phyloP scores from a whole-genome alignment of 30 jellyfish, hydroid and myxozoan species.

The Chironex yamaguchii region DNA sequence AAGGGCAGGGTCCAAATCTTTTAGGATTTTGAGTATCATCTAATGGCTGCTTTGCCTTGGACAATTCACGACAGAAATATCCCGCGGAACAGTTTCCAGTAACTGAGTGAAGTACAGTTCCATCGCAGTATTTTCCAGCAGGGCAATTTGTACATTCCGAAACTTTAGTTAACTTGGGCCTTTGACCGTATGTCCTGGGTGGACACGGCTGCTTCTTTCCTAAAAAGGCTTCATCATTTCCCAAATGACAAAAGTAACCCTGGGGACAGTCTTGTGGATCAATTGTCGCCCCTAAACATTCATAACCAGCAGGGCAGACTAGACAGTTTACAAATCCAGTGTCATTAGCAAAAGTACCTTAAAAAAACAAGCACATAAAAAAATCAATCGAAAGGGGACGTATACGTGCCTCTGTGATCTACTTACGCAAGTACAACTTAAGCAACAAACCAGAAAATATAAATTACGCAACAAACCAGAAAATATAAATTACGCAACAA shows the following conservation, averaged over 20 bases:
- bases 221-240: conserved; percentile 58
- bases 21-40: conserved; percentile 69
- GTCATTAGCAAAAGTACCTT: conserved; percentile 79
- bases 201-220: conserved; percentile 90
- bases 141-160: conserved; percentile 88
- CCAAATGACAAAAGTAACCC: conserved; percentile 94
- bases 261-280: conserved; percentile 85
- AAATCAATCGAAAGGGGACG: neutral
- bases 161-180: conserved; percentile 49
- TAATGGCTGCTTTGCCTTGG: conserved; percentile 61
- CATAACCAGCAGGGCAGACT: conserved; percentile 96
- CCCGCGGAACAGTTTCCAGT: conserved; percentile 98
- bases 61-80: conserved; percentile 79
- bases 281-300: conserved; percentile 77
- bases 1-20: conserved; percentile 89
- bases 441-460: too few relatives aligned
- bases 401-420: neutral
- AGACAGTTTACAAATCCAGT: conserved; percentile 77
- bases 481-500: too few relatives aligned
- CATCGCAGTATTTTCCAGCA: conserved; percentile 89
- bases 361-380: neutral
- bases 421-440: neutral
- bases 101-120: conserved; percentile 35
- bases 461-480: too few relatives aligned
- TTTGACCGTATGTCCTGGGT: conserved; percentile 88